These are phyloP conservation scores for Chlorocebus sabaeus DNA, from an alignment of 2,113 vertebrate genomes.

Conservation along the genomic window DNA sequence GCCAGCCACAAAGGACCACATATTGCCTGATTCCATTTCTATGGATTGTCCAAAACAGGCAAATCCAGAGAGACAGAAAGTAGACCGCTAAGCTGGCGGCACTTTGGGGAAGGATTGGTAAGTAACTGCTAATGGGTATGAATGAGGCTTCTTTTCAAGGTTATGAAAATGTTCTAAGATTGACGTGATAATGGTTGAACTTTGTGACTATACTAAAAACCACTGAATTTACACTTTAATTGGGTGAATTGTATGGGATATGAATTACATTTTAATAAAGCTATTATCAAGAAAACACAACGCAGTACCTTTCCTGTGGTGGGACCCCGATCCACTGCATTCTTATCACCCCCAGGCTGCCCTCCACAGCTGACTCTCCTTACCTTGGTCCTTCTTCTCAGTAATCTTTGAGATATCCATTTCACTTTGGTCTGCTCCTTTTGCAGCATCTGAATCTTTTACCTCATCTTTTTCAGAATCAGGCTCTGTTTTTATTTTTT, in stretches of 20 bases:
- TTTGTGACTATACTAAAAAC: background rate
- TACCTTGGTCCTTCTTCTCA: constrained; percentile 76
- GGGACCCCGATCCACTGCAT: constrained; percentile 43
- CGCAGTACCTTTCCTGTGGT: constrained; percentile 74
- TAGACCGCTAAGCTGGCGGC: fast-evolving
- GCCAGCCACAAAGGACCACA: background rate
- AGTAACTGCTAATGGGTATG: background rate
- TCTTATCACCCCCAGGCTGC: constrained; percentile 63
- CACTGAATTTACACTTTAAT: background rate
- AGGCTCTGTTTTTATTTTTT: constrained; percentile 81
- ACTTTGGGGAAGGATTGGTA: background rate
- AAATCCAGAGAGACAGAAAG: background rate
- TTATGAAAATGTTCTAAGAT: background rate
- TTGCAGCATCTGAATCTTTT: constrained; percentile 73
- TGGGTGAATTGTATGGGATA: background rate
- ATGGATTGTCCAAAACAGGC: background rate
- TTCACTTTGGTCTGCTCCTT: constrained; percentile 75
- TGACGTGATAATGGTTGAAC: background rate
- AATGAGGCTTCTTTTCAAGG: background rate
- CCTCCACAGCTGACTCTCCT: constrained; percentile 72
- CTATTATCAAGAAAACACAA: background rate
- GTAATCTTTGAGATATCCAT: constrained; percentile 70
- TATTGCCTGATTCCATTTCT: background rate
- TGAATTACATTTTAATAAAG: background rate
- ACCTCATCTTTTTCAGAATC: constrained; percentile 72